phyloP scores from a whole-genome alignment of 1,140 invertebrate genomes.

The Caenorhabditis brenneri region DNA sequence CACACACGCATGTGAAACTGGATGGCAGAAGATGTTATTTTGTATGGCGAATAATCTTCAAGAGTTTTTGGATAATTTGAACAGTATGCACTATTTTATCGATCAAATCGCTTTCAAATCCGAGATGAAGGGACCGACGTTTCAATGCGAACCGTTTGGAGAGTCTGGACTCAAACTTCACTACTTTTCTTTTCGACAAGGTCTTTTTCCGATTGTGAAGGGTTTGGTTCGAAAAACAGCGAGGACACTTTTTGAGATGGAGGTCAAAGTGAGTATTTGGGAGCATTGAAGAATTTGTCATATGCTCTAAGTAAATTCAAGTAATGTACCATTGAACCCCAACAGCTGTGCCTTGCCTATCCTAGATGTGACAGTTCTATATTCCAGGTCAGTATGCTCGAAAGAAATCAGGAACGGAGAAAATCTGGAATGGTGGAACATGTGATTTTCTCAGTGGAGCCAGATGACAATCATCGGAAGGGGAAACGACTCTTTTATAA shows the following conservation, averaged over 20 bases:
- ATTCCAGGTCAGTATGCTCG: slow-evolving; percentile 47
- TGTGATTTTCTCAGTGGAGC: slow-evolving; percentile 55
- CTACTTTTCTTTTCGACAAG: slow-evolving; percentile 55
- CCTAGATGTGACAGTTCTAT: not conserved
- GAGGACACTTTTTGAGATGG: slow-evolving; percentile 54
- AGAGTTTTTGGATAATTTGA: slow-evolving; percentile 57
- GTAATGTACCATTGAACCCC: no score
- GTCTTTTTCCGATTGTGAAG: slow-evolving; percentile 50
- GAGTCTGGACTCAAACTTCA: slow-evolving; percentile 50
- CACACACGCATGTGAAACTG: slow-evolving; percentile 55
- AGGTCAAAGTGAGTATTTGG: slow-evolving; percentile 22
- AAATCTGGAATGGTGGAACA: slow-evolving; percentile 57
- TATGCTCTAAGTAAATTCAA: no score
- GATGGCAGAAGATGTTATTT: slow-evolving; percentile 55
- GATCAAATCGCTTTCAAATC: slow-evolving; percentile 57
- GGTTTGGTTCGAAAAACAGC: slow-evolving; percentile 49
- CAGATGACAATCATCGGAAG: slow-evolving; percentile 50
- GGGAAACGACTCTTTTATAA: slow-evolving; percentile 45
- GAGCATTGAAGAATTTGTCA: no score
- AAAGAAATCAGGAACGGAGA: slow-evolving; percentile 50
- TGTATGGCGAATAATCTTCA: slow-evolving; percentile 55
- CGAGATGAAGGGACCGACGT: slow-evolving; percentile 56
- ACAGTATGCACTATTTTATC: slow-evolving; percentile 61
- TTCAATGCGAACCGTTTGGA: slow-evolving; percentile 54
- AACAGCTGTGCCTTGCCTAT: no score